A percentile compares a stretch with the other conserved stretches of the same genome.
Conservation (phyloP, 1,140 invertebrate genomes). For the Monochamus saltuarius region DNA sequence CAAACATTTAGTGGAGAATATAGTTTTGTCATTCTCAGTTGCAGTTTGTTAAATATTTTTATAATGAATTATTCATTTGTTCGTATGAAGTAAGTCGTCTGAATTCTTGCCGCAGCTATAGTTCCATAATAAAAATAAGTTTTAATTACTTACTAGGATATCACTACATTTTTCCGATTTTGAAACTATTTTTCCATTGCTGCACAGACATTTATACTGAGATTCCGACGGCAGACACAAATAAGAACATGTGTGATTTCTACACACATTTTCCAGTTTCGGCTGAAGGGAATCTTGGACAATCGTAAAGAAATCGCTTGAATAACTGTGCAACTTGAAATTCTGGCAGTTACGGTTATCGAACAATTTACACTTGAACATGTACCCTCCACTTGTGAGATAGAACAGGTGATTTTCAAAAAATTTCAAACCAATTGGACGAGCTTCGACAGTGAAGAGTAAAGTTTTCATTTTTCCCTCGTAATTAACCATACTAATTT, state of each 20-base stretch:
- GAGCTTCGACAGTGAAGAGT: constrained; percentile 52
- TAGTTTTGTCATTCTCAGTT: no score
- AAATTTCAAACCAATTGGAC: constrained; percentile 55
- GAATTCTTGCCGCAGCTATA: no score
- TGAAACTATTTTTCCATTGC: constrained; percentile 50
- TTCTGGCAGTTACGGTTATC: constrained; percentile 39
- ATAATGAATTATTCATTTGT: no score
- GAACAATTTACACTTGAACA: constrained; percentile 59
- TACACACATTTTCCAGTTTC: constrained; percentile 53
- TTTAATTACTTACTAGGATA: constrained; percentile 1
- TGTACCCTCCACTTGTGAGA: constrained; percentile 52
- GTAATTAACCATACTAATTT: constrained; percentile 65
- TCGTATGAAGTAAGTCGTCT: no score
- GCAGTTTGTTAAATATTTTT: no score
- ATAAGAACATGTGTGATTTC: constrained; percentile 53
- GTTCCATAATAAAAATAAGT: neutral
- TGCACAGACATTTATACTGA: constrained; percentile 59
- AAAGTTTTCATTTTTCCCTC: constrained; percentile 59
- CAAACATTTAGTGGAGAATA: no score
- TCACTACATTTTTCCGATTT: constrained; percentile 31
- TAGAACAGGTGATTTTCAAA: constrained; percentile 66
- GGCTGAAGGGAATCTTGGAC: constrained; percentile 59
- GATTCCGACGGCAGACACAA: constrained; percentile 57
- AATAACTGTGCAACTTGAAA: constrained; percentile 40
- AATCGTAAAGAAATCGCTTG: constrained; percentile 58